Evolutionary conservation across 2,797 vertebrate species (phyloP).

Genomic region (Notoglanidium macrostoma): DNA sequence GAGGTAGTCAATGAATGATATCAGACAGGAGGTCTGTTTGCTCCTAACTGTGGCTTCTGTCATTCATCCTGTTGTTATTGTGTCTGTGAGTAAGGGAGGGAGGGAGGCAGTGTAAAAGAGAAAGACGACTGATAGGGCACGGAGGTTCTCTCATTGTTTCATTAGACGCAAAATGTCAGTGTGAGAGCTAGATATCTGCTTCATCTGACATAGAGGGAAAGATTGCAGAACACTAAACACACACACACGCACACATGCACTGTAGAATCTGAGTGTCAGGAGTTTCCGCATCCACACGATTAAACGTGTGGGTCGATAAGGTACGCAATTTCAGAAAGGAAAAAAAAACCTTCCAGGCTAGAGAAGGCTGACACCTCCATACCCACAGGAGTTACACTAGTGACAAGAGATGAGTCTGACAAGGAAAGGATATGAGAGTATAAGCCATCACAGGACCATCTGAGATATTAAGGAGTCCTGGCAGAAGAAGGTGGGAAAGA

Average conservation of each 20-base stretch:
- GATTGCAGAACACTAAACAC: conserved; percentile 34
- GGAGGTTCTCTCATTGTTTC: conserved; percentile 58
- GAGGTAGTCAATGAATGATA: conserved; percentile 36
- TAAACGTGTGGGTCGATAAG: conserved; percentile 63
- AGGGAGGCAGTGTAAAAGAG: conserved; percentile 6
- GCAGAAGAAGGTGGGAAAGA: conserved; percentile 5
- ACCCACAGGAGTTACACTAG: conserved; percentile 46
- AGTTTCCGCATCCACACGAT: conserved; percentile 56
- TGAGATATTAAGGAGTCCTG: conserved; percentile 23
- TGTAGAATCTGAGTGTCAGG: not conserved
- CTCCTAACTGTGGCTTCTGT: conserved; percentile 41
- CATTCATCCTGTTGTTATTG: conserved; percentile 54
- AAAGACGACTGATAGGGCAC: conserved; percentile 32
- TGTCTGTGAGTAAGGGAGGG: conserved; percentile 46
- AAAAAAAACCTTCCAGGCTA: conserved; percentile 47
- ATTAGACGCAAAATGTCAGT: conserved; percentile 67
- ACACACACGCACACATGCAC: conserved; percentile 27
- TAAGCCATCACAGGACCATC: conserved; percentile 9
- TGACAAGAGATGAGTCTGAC: conserved; percentile 56
- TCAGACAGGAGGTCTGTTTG: conserved; percentile 35
- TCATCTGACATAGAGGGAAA: conserved; percentile 60
- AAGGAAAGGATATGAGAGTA: conserved; percentile 36
- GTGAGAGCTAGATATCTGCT: conserved; percentile 64
- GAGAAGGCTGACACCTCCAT: conserved; percentile 47
- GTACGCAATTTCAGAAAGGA: conserved; percentile 10